Percentiles rank a stretch among this genome's conserved stretches.
These are phyloP conservation scores for Disparrhopalites patrizii DNA, from an alignment of 2,888 invertebrate species.

Conservation along the genomic window DNA sequence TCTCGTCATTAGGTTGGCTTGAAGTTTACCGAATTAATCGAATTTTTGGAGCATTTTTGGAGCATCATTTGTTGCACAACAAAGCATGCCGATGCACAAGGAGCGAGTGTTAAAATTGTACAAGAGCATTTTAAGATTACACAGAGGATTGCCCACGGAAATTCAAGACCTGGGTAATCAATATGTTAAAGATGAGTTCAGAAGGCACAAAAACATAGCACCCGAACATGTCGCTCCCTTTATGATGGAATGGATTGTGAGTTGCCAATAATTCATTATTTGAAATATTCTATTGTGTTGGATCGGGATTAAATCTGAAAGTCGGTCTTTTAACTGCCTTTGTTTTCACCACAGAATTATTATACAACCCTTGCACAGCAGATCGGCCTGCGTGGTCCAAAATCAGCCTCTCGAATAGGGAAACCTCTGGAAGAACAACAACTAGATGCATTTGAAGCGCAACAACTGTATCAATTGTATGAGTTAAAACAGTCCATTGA, in stretches of 20 bases:
- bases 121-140: conserved; percentile 72
- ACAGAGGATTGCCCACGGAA: conserved; percentile 69
- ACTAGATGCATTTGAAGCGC: conserved; percentile 69
- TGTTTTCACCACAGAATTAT: no score
- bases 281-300: background rate
- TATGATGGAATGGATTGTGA: conserved; percentile 83
- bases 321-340: no score
- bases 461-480: conserved; percentile 78
- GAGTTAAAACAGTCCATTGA: conserved; percentile 72
- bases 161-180: conserved; percentile 59
- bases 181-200: conserved; percentile 80
- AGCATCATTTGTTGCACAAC: no score
- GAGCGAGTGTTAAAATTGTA: conserved; percentile 67
- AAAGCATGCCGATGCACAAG: conserved; percentile 53
- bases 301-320: no score
- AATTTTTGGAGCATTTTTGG: no score
- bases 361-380: conserved; percentile 70
- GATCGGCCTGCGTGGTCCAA: conserved; percentile 62
- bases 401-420: conserved; percentile 61
- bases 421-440: conserved; percentile 59
- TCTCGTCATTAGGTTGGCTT: no score
- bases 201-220: conserved; percentile 71
- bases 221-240: conserved; percentile 69
- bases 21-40: no score
- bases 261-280: conserved; percentile 46